Base-by-base conservation (phyloP, 2,888 invertebrate species). In the Aelia acuminata region DNA sequence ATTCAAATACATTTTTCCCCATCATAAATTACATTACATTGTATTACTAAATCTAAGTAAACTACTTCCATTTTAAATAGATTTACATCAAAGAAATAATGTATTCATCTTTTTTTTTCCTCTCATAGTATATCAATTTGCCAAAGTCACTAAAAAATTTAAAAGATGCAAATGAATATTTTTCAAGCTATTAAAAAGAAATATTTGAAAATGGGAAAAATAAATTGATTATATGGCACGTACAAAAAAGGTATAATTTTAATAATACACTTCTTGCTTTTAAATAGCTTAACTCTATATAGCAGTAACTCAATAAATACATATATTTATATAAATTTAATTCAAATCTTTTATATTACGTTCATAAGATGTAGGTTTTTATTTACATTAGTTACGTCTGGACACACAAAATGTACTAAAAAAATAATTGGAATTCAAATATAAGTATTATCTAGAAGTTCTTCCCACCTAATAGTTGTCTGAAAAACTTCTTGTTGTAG, bases 401-500 rank as follows among this genome's bases (percentile, higher is more conserved):
- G 15, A 35, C 18, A 70, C 18, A 35, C 2, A 13, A 70, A 70
- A 70, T 20, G 31, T 80, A 80, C 18, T 39, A 43, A 43, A 80
- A 5, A 80, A 43, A n/a, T n/a, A n/a, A 80, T 11, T 11, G 18
- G 43, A 7, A 20, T 39, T 80, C 35, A 87, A 31, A 87, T 31
- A 80, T 87, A 87, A 53, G 70, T 80, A 26, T 87, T 87, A 84
- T 89, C 90, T 43, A 91, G 84, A 48, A 94, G 91, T 91, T 93
- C 94, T 92, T 96, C 96, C 97, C 97, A 97, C 92, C 96, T 95
- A 90, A 96, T 95, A 91, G 95, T 94, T 91, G 96, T 96, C 92
- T 96, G 96, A 92, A 97, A 98, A 39, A 99, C 99, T 94, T 99
- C 99, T 92, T 98, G 96, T 91, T 99, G 97, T 89, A 99, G 93